Base-by-base conservation (phyloP, 2,888 invertebrate species). In the Orchesellides sinensis region DNA sequence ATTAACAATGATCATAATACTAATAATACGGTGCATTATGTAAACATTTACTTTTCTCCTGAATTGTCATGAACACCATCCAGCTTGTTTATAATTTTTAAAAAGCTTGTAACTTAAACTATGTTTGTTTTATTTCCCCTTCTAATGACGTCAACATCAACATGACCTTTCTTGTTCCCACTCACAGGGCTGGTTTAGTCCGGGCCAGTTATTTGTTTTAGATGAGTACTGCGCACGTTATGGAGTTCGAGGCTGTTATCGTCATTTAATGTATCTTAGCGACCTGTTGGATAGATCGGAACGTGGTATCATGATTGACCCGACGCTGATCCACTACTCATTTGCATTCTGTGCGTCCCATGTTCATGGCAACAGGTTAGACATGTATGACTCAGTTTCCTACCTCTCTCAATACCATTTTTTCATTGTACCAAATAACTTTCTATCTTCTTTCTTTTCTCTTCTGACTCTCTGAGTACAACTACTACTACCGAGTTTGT, bases 271-370 rank as follows among this genome's bases (percentile, higher is more conserved):
- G 90, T 99, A 99, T 91, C 93, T 99, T 83, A 95, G 95, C 85
- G 99, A 99, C 90, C 93, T 99, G 65, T 92, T 99, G 88, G 98
- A 98, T 90, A 93, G 97, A 85, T 97, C 98, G 0, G 98, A 99
- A 90, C 96, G 96, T 89, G 95, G 95, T 52, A 93, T 96, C 88
- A 96, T 99, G 92, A 98, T 99, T 84, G 99, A 99, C 91, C 99
- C 99, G 0, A 99, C 98, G 0, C 92, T 99, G 84, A 98, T 99
- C 90, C 99, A 99, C 92, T 99, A 97, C 92, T 98, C 98, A 89
- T 99, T 99, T 91, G 99, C 99, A 59, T 99, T 98, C 92, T 99
- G 99, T 91, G 99, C 99, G 73, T 98, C 97, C 89, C 99, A 99
- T 91, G 99, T 99, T 10, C 98, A 99, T 90, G 99, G 99, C 87